These are phyloP conservation scores for Dysidea cf. avara DNA, from an alignment of 37 sponge, comb jelly and placozoan species.

Conservation along the genomic window DNA sequence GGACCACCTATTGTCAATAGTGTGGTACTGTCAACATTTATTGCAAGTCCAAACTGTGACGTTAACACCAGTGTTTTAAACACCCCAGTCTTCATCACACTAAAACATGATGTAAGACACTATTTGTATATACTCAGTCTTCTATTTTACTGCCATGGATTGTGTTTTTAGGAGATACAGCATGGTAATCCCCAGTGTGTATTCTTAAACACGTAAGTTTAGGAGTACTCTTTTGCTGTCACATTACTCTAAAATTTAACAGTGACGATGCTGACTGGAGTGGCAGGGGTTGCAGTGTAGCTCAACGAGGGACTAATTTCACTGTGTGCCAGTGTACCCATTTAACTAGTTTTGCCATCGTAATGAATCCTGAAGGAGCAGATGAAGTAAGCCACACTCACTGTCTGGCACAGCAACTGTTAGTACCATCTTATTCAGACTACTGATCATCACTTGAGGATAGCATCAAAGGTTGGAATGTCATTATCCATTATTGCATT, in stretches of 20 bases:
- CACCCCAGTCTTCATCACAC: slow-evolving; percentile 44
- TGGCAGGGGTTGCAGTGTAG: no score
- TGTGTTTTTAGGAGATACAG: not conserved
- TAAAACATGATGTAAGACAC: slow-evolving; percentile 28
- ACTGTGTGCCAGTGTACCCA: slow-evolving; percentile 76
- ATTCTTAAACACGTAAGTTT: no score
- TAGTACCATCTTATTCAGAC: slow-evolving; percentile 9
- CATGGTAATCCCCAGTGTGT: slow-evolving; percentile 39
- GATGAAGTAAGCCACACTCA: not conserved
- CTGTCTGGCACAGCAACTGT: not conserved
- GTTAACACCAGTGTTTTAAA: slow-evolving; percentile 30
- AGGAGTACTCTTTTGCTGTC: no score
- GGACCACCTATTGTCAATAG: no score
- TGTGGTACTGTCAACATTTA: no score
- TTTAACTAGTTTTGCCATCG: slow-evolving; percentile 74
- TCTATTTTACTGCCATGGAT: no score
- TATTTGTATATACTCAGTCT: no score
- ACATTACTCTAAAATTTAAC: no score
- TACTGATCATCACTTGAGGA: slow-evolving; percentile 14
- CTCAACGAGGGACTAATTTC: not conserved
- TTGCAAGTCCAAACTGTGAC: no score
- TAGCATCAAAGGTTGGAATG: slow-evolving; percentile 65
- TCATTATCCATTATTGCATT: slow-evolving; percentile 65
- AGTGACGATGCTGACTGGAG: no score
- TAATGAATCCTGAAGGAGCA: slow-evolving; percentile 59